Conservation (phyloP, 2,797 vertebrate genomes). For the Microtus californicus region DNA sequence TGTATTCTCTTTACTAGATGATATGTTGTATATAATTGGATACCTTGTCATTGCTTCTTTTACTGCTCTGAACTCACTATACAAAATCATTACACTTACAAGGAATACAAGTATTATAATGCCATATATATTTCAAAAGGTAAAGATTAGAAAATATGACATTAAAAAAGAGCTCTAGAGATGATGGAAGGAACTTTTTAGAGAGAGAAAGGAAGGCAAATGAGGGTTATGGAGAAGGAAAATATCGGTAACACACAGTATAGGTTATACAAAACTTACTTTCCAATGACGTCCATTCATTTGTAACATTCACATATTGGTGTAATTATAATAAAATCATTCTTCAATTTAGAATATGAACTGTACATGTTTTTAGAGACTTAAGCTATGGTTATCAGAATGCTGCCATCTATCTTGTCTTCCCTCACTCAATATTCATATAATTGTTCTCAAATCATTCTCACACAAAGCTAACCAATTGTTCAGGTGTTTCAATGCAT, state of each 20-base stretch:
- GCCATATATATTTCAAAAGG: background rate
- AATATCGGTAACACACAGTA: background rate
- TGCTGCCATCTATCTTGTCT: accelerated
- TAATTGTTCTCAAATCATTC: background rate
- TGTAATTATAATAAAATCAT: background rate
- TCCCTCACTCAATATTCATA: background rate
- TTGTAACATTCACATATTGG: background rate
- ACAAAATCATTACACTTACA: background rate
- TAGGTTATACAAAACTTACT: background rate
- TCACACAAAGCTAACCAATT: background rate
- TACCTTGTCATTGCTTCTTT: background rate
- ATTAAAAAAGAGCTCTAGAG: background rate
- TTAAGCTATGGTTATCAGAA: accelerated
- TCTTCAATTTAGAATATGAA: background rate
- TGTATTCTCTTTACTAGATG: background rate
- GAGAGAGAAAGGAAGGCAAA: background rate
- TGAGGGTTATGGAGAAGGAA: background rate
- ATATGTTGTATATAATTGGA: background rate
- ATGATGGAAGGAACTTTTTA: background rate
- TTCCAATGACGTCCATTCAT: too few species aligned
- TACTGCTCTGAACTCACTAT: background rate
- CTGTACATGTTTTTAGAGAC: background rate
- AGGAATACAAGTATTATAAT: background rate
- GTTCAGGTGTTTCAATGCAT: background rate
- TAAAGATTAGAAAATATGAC: background rate